Base-by-base conservation (phyloP, 2,113 vertebrate species). In the Syngnathus floridae region DNA sequence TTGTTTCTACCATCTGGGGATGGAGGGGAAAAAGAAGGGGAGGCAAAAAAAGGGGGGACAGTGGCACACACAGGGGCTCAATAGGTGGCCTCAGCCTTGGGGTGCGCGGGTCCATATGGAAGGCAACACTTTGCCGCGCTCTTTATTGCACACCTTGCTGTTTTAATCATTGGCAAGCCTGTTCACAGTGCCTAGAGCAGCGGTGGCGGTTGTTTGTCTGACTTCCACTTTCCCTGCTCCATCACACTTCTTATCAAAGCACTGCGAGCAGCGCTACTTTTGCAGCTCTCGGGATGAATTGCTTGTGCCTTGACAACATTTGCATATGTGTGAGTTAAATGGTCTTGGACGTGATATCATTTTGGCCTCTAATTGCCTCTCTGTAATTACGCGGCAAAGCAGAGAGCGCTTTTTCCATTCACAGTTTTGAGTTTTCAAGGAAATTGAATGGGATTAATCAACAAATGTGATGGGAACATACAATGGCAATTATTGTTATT, bases 1-100 rank as follows among this genome's bases (percentile, higher is more conserved):
- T 94, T 92, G 92, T 92, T 94, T 94, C 91, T 91, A 88, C 95
- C 95, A 97, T 98, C 95, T 98, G 95, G 94, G 94, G 93, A 94
- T 91, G 70, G 72, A 83, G 90, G 89, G 26, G 89, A 91, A 90
- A 71, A 91, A 73, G 85, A 71, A 74, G 77, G 91, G 85, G 76
- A 78, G 58, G 78, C 70, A 72, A 91, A 80, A 49, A 76, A 76
- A 71, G 36, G 67, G 79, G 73, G 22, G 73, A 82, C 82, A 76
- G 84, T 49, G 59, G 77, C 76, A 80, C 66, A 72, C 86, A 81
- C 71, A 92, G 89, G 92, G 91, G 92, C 91, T 89, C 92, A 87
- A 88, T 93, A 89, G 87, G 90, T 83, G 90, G 91, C 91, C 86
- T 91, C 89, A 92, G 93, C 93, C 94, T 87, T 59, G 65, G 89